Base-by-base conservation (phyloP, 2,888 invertebrate genomes). In the Cephus spinipes region DNA sequence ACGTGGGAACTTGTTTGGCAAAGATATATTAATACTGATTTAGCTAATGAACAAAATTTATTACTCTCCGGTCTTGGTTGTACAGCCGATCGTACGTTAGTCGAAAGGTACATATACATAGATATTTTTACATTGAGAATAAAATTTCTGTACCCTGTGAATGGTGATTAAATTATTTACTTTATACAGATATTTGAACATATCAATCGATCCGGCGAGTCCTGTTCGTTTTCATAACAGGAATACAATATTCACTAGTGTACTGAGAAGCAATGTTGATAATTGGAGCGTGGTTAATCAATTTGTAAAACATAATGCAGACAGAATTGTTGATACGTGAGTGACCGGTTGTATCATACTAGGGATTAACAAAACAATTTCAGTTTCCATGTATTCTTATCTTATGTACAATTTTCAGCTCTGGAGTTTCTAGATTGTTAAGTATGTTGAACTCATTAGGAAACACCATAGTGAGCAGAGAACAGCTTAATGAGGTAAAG, bases 1-100 rank as follows among this genome's bases (percentile, higher is more conserved):
- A 94, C 95, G 81, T 97, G 96, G 93, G 88, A 94, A 1, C 93
- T 92, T 84, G 91, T 96, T 33, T 96, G 95, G 93, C 84, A 92
- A 0, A 93, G 94, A 81, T 96, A 94, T 90, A 87, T 91, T 74
- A 86, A 81, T 0, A 93, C 94, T 76, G 94, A 94, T 73, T 93
- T 95, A 0, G 95, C 95, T 73, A 94, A 95, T 0, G 97, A 97
- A 90, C 94, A 95, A 89, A 93, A 94, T 9, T 90, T 93, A 11
- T 92, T 97, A 1, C 92, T 97, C 32, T 91, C 90, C 76, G 93
- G 94, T 1, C 92, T 98, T 77, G 95, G 95, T 0, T 97, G 97
- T 86, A 94, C 95, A 0, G 92, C 91, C 77, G 88, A 94, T 76
- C 85, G 90, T 0, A 88, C 88, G 55, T 92, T 95, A 32, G 92